Conservation (phyloP, 2,888 invertebrate genomes). For the Clivina fossor region DNA sequence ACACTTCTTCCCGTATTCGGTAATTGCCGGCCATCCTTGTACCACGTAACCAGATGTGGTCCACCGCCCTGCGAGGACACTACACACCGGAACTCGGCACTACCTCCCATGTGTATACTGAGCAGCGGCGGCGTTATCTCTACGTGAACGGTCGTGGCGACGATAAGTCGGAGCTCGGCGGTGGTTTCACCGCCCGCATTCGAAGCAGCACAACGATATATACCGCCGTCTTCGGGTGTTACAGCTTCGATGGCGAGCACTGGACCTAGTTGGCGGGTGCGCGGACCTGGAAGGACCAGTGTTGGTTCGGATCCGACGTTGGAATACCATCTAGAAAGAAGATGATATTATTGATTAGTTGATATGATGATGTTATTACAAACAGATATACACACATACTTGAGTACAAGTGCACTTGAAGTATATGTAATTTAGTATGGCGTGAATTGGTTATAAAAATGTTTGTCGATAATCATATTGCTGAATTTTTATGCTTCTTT, state of each 20-base stretch:
- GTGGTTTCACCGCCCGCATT: conserved; percentile 72
- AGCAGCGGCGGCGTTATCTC: conserved; percentile 66
- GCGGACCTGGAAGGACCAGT: conserved; percentile 64
- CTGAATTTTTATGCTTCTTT: too few relatives aligned
- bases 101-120: conserved; percentile 73
- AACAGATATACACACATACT: too few relatives aligned
- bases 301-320: conserved; percentile 66
- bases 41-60: conserved; percentile 55
- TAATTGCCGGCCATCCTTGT: conserved; percentile 68
- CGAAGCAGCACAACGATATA: conserved; percentile 68
- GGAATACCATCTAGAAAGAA: conserved; percentile 64
- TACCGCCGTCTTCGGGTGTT: conserved; percentile 67
- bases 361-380: too few relatives aligned
- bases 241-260: conserved; percentile 72
- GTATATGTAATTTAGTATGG: too few relatives aligned
- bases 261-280: conserved; percentile 67
- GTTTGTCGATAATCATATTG: too few relatives aligned
- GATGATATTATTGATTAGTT: too few relatives aligned
- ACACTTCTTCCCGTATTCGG: conserved; percentile 66
- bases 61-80: conserved; percentile 60
- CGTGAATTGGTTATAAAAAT: too few relatives aligned
- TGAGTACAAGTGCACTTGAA: too few relatives aligned
- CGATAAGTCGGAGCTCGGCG: conserved; percentile 66
- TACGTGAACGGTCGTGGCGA: conserved; percentile 67
- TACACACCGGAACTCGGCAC: conserved; percentile 69